Evolutionary conservation across 2,888 invertebrate species (phyloP).

Genomic region (Drosophila gaucha): DNA sequence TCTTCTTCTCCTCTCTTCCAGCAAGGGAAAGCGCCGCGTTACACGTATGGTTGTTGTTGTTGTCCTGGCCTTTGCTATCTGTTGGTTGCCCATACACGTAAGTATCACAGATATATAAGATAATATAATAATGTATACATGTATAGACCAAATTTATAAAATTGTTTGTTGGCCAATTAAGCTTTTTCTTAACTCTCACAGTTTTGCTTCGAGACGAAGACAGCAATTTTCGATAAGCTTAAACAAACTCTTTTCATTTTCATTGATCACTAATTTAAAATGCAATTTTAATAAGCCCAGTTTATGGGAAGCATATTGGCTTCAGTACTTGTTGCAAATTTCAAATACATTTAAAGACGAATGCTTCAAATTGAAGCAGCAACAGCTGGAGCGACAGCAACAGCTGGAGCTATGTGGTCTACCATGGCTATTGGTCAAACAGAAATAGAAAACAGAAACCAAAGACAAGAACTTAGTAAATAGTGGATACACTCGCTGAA

Average conservation of each 20-base stretch:
- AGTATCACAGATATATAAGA: conserved; percentile 62
- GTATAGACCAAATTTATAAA: too few relatives aligned
- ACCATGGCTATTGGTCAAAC: conserved; percentile 5
- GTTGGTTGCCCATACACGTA: conserved; percentile 97
- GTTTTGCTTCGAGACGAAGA: too few relatives aligned
- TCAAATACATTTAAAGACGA: neutral
- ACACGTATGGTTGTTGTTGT: conserved; percentile 96
- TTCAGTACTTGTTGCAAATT: too few relatives aligned
- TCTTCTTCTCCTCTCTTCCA: conserved; percentile 62
- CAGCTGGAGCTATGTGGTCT: conserved; percentile 17
- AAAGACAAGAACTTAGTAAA: conserved; percentile 28
- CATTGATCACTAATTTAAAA: too few relatives aligned
- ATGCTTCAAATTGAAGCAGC: conserved; percentile 6
- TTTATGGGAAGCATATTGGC: too few relatives aligned
- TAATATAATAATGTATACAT: too few relatives aligned
- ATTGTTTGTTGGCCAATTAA: too few relatives aligned
- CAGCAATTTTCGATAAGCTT: too few relatives aligned
- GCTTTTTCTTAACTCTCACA: too few relatives aligned
- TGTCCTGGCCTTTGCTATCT: conserved; percentile 95
- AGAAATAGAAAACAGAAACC: conserved; percentile 15
- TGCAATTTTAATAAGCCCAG: too few relatives aligned
- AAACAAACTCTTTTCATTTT: too few relatives aligned
- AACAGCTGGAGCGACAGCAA: conserved; percentile 23
- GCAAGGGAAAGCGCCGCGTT: conserved; percentile 93
- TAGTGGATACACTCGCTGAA: conserved; percentile 18